A percentile compares a stretch with the other conserved stretches of the same genome.
phyloP scores from a whole-genome alignment of 53 echinoderm and acorn worm species.

The Echinometra lucunter region DNA sequence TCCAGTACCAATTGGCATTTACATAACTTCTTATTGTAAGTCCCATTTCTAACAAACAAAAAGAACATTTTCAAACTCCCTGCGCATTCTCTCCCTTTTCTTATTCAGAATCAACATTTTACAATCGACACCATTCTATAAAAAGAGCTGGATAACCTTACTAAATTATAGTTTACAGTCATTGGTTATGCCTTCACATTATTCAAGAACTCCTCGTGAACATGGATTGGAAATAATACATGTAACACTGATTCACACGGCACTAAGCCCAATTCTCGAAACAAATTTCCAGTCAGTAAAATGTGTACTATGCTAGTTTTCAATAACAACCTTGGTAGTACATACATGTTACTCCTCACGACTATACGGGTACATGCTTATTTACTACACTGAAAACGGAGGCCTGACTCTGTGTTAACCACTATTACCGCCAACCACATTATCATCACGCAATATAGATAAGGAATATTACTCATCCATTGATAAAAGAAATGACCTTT shows the following conservation, averaged over 20 bases:
- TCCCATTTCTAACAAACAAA: neutral
- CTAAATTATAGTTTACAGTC: neutral
- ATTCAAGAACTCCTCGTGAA: neutral
- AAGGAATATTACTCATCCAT: constrained; percentile 28
- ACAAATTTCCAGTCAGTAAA: neutral
- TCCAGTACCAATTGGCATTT: neutral
- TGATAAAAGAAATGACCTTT: constrained; percentile 32
- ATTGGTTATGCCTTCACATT: neutral
- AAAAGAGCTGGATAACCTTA: neutral
- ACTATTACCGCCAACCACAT: neutral
- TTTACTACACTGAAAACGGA: neutral
- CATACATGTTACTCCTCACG: neutral
- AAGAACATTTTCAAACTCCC: neutral
- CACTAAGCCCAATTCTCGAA: neutral
- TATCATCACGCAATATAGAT: constrained; percentile 17
- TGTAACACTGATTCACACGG: neutral
- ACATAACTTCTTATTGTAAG: neutral
- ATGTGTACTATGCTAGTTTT: neutral
- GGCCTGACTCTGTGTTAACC: neutral
- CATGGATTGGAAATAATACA: neutral
- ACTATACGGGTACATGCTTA: neutral
- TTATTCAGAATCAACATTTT: neutral
- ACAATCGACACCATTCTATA: neutral
- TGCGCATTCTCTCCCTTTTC: neutral
- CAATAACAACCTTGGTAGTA: neutral